Evolutionary conservation across 2,888 invertebrate genomes (phyloP), one percentile per base, ranked within the genome.

Genomic region (Orthosia gothica): DNA sequence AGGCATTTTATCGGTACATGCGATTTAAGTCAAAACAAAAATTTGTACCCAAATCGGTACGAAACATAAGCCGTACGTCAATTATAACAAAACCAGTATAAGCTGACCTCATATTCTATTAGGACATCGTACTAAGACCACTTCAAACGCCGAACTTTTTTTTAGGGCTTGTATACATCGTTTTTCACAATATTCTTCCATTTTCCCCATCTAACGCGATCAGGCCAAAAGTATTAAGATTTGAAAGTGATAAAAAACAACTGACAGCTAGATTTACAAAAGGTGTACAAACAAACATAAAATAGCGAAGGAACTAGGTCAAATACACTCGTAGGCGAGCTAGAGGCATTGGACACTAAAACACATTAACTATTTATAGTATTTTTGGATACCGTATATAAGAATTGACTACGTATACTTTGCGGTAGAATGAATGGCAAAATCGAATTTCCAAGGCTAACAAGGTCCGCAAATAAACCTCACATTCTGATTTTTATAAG

Each of bases 241-340:
- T 72, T 23, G 50, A 64, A 64, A 58, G 20, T 49, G n/a, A 47
- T 11, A n/a, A 74, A 47, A 47, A 52, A 1, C 20, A 18, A 32
- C 12, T 55, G 20, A 0, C 16, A 3, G 9, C 54, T 3, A 15
- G 16, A 13, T 1, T n/a, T 55, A 20, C 58, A 61, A 76, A 76
- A 65, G 76, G 26, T 64, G 54, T 59, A 70, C 49, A 55, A 55
- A 18, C 13, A 45, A 16, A 52, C n/a, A 23, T 65, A 52, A 32
- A 63, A 63, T 76, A 23, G 16, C 4, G 18, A 20, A 40, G 15
- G 32, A 72, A 72, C 50, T 72, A 55, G 77, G 77, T 77, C 77
- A 77, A 18, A 52, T 5, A 45, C 7, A 32, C 16, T 45, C 47
- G 77, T 72, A 50, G 77, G 77, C 55, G 61, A 32, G 12, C 32